Base-by-base conservation (phyloP, 2,113 vertebrate species). In the Zeus faber region DNA sequence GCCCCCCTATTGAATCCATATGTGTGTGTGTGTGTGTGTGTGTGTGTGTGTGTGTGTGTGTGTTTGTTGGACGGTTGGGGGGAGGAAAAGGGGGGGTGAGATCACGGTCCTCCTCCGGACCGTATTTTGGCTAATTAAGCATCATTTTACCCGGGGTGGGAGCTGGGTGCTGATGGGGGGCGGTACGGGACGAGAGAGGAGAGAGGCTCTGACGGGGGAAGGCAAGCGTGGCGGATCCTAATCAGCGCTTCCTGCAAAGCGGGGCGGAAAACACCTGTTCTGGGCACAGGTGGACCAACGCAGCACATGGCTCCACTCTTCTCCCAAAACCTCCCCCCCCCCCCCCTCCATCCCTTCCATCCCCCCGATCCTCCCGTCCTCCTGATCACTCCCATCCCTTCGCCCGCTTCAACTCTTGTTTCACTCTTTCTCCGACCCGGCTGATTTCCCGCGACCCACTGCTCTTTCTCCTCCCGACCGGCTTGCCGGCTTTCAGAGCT, bases 251-350 rank as follows among this genome's bases (percentile, higher is more conserved):
- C 60, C 69, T 74, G 68, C 66, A 81, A n/a, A 84, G 70, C 79
- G 65, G 69, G 66, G 72, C 58, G 65, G 82, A 80, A 85, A 87
- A 86, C 87, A 89, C 86, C 87, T 88, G 87, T 81, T 85, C 71
- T 65, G 54, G 53, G 54, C 66, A 73, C 86, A 85, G 79, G 85
- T 88, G 86, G 77, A 9, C 77, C 56, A 56, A 31, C 53, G 65
- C 65, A 44, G 48, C 49, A 77, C 70, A 79, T 72, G 73, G 70
- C 56, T 67, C 68, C 54, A 62, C 66, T 69, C 50, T 68, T 41
- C 46, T 62, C 16, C 58, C 56, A 11, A 24, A 10, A 3, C 13
- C 10, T 4, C 27, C 20, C 14, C 2, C 24, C 8, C 5, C 46
- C 13, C 20, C 40, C 24, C 31, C 18, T 22, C 50, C 31, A 40